These are phyloP conservation scores for Lycodopsis pacificus DNA, from an alignment of 2,797 vertebrate genomes.

Conservation along the genomic window DNA sequence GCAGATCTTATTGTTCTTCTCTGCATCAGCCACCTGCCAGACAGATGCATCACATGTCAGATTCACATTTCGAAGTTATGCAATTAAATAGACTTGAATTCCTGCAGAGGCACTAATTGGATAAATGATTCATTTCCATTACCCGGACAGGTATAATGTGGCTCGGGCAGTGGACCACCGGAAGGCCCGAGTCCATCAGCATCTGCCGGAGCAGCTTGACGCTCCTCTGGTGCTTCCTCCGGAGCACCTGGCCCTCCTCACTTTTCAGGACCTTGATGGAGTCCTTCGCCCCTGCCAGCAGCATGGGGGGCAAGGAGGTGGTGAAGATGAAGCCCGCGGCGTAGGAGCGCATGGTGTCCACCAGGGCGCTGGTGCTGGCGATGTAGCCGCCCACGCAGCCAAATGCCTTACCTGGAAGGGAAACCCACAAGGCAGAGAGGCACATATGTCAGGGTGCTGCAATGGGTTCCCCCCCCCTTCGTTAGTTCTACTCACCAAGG, in stretches of 20 bases:
- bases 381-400: constrained; percentile 91
- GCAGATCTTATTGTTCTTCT: constrained; percentile 92
- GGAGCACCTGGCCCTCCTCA: constrained; percentile 86
- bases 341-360: constrained; percentile 89
- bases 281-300: constrained; percentile 90
- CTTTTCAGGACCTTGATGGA: constrained; percentile 90
- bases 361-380: constrained; percentile 84
- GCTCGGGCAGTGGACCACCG: constrained; percentile 93
- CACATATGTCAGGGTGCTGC: neutral
- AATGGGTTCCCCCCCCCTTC: constrained; percentile 1
- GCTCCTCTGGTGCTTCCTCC: constrained; percentile 92
- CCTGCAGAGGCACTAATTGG: neutral
- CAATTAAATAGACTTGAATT: neutral
- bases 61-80: neutral
- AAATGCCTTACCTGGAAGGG: constrained; percentile 87
- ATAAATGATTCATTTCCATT: constrained; percentile 31
- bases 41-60: neutral
- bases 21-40: constrained; percentile 90
- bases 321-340: constrained; percentile 93
- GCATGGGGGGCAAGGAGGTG: constrained; percentile 93
- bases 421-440: constrained; percentile 16
- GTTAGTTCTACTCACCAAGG: constrained; percentile 83
- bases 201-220: constrained; percentile 93
- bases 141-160: constrained; percentile 95
- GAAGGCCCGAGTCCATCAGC: constrained; percentile 93